Conservation (phyloP, 2,113 vertebrate species). For the Microtus richardsoni region DNA sequence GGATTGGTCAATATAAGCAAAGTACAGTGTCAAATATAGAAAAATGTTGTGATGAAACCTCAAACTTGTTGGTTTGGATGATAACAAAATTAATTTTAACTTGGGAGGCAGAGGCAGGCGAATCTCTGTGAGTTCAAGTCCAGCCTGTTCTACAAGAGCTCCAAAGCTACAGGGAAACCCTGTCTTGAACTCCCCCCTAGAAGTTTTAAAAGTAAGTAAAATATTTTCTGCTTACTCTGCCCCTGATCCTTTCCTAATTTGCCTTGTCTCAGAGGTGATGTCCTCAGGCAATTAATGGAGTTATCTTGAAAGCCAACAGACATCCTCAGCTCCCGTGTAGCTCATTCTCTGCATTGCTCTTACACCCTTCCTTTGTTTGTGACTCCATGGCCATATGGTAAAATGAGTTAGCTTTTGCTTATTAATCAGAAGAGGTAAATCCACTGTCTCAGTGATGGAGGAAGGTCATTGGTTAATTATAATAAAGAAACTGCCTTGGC, state of each 20-base stretch:
- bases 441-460: not conserved
- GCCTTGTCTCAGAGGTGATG: not conserved
- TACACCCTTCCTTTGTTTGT: too few relatives aligned
- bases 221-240: not conserved
- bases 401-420: not conserved
- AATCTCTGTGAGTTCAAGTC: too few relatives aligned
- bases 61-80: not conserved
- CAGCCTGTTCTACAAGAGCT: too few relatives aligned
- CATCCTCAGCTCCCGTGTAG: too few relatives aligned
- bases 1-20: not conserved
- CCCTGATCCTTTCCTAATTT: not conserved
- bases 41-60: not conserved
- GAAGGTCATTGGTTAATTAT: too few relatives aligned
- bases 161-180: too few relatives aligned
- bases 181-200: too few relatives aligned
- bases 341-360: not conserved
- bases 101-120: too few relatives aligned
- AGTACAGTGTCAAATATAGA: not conserved
- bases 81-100: not conserved
- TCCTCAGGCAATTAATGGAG: not conserved
- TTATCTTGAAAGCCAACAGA: not conserved
- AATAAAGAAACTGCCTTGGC: too few relatives aligned
- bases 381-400: not conserved
- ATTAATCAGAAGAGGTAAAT: not conserved
- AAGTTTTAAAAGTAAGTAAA: not conserved